These are phyloP conservation scores for Cheilosia vernalis DNA, from an alignment of 2,888 invertebrate species.

Conservation along the genomic window DNA sequence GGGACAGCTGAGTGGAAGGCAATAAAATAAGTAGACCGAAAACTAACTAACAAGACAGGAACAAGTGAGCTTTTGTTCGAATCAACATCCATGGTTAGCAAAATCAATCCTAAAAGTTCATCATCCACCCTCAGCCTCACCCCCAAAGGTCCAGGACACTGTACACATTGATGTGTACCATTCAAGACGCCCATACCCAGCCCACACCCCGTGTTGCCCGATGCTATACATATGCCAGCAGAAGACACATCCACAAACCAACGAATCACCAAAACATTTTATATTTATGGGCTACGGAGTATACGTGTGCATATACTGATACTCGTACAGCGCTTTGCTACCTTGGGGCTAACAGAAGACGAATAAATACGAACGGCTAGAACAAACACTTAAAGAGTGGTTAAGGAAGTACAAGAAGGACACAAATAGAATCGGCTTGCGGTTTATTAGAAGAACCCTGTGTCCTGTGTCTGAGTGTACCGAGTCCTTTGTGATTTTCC, in stretches of 20 bases:
- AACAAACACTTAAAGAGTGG: conserved; percentile 77
- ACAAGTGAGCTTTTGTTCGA: conserved; percentile 76
- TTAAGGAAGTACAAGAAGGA: conserved; percentile 75
- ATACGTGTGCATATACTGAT: conserved; percentile 30
- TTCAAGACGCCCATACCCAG: not conserved
- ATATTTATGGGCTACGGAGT: conserved; percentile 59
- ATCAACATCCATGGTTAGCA: conserved; percentile 75
- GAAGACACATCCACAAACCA: conserved; percentile 53
- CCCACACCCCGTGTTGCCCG: conserved; percentile 7
- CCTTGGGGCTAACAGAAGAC: conserved; percentile 70
- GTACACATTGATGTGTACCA: conserved; percentile 55
- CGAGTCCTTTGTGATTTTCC: conserved; percentile 70
- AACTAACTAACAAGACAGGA: conserved; percentile 78
- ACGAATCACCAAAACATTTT: conserved; percentile 68
- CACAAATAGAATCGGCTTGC: conserved; percentile 76
- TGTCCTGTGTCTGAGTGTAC: conserved; percentile 62
- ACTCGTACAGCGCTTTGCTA: no score
- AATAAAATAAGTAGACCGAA: conserved; percentile 77
- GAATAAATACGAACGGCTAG: conserved; percentile 75
- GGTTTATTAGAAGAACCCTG: conserved; percentile 76
- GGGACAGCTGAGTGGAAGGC: conserved; percentile 66
- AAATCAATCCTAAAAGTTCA: conserved; percentile 77
- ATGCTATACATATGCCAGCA: conserved; percentile 25
- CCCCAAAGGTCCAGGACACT: conserved; percentile 16
- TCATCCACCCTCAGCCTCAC: conserved; percentile 38